These are phyloP conservation scores for Habropoda laboriosa DNA, from an alignment of 1,140 invertebrate genomes.

Conservation along the genomic window DNA sequence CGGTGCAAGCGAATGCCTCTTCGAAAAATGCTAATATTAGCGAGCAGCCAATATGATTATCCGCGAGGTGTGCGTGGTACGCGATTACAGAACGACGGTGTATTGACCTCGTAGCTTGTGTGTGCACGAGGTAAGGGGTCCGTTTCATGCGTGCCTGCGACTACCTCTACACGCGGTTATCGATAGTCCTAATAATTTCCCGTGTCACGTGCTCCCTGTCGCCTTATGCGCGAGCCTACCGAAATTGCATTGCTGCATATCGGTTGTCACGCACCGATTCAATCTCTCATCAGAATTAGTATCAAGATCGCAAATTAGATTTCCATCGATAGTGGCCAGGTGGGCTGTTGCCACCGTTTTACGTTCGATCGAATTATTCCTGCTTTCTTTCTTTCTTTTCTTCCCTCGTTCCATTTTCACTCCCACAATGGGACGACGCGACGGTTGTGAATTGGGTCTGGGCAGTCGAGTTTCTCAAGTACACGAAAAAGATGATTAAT, in stretches of 20 bases:
- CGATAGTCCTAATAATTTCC: slow-evolving; percentile 57
- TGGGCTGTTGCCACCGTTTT: too few species aligned
- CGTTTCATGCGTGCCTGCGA: slow-evolving; percentile 32
- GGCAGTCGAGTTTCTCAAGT: slow-evolving; percentile 23
- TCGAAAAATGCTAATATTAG: slow-evolving; percentile 55
- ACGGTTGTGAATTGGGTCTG: slow-evolving; percentile 24
- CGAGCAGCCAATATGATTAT: neutral
- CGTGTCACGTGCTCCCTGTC: slow-evolving; percentile 44
- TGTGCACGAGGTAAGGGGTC: neutral
- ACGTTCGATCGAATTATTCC: neutral
- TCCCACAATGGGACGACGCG: neutral
- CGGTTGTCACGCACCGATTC: slow-evolving; percentile 48
- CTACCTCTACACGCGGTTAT: slow-evolving; percentile 26
- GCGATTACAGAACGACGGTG: slow-evolving; percentile 27
- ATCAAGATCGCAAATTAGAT: slow-evolving; percentile 58
- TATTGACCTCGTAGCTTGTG: slow-evolving; percentile 36
- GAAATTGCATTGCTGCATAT: slow-evolving; percentile 60
- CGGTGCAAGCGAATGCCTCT: slow-evolving; percentile 2
- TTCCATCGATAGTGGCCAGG: slow-evolving; percentile 24
- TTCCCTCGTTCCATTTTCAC: too few species aligned
- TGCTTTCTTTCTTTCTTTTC: neutral
- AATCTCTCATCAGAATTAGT: slow-evolving; percentile 47
- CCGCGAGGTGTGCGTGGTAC: neutral
- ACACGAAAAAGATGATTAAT: slow-evolving; percentile 37
- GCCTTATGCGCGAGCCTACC: slow-evolving; percentile 43